Base-by-base conservation (phyloP, 2,888 invertebrate genomes). In the Dicycla oo region DNA sequence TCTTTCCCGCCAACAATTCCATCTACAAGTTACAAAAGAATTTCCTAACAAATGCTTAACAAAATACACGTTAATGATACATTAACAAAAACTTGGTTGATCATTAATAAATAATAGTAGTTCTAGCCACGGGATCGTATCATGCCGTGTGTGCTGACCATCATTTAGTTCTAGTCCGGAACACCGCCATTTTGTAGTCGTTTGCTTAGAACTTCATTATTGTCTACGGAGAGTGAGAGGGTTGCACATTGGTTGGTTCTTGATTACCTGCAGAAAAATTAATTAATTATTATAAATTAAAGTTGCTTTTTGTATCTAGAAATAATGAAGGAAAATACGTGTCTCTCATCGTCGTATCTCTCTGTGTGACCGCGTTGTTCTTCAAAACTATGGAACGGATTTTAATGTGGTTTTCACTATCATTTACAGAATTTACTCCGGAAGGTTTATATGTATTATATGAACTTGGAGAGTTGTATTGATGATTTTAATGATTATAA, bases 121-220 rank as follows among this genome's bases (percentile, higher is more conserved):
- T 56, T 74, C 56, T 40, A 69, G 11, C 47, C 56, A 76, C 20
- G 56, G 71, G 57, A 20, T 71, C 47, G 65, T 78, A 65, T 53
- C 56, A 64, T 80, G 63, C 56, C 67, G 71, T 71, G 78, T 51
- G 45, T 58, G 54, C 40, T 56, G 58, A 66, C 71, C 56, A 79
- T 76, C 40, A 80, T 63, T 75, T 77, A 78, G 30, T 23, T 54
- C 53, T 30, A 66, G 70, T 63, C 79, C 74, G 70, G 80, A 75
- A 69, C 43, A 30, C 40, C 56, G 75, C 63, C 67, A 76, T 75
- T 79, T 80, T 76, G 72, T 63, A 47, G 26, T 53, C 26, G 53
- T 69, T 62, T 58, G 69, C 69, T 63, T 63, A 54, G 66, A 78
- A 65, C n/a, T 60, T 71, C 34, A 75, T 71, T 67, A 68, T 64